A percentile compares a stretch with the other conserved stretches of the same genome.
phyloP scores from a whole-genome alignment of 2,113 vertebrate genomes.

The Takifugu flavidus region DNA sequence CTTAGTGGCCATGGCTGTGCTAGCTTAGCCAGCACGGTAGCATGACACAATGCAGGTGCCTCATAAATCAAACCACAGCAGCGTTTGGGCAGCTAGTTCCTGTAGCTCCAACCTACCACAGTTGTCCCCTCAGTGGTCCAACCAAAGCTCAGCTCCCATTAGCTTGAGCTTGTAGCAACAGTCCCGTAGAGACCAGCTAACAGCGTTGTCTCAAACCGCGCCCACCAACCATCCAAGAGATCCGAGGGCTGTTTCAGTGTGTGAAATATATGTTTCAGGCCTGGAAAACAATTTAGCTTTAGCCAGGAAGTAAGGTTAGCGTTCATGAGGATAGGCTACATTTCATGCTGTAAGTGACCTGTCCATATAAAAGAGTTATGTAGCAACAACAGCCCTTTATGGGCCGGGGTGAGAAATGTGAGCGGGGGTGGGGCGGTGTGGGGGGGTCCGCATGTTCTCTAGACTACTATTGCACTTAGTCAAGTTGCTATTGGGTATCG shows the following conservation, averaged over 20 bases:
- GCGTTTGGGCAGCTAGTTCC: too few species aligned
- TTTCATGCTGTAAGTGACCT: slow-evolving; percentile 42
- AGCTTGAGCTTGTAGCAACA: too few species aligned
- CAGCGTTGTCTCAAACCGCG: too few species aligned
- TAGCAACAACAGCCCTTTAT: slow-evolving; percentile 43
- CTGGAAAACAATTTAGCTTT: slow-evolving; percentile 6
- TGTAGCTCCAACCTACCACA: too few species aligned
- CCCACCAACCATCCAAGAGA: too few species aligned
- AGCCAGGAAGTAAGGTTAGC: slow-evolving; percentile 20
- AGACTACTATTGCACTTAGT: slow-evolving; percentile 28
- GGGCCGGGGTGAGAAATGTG: slow-evolving; percentile 27
- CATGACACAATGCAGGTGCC: too few species aligned
- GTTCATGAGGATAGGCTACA: slow-evolving; percentile 13
- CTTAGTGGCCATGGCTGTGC: too few species aligned
- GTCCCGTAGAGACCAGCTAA: too few species aligned
- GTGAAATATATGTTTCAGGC: background rate
- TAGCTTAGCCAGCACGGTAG: too few species aligned
- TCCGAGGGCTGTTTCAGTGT: background rate
- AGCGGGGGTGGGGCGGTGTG: slow-evolving; percentile 18
- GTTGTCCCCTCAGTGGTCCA: too few species aligned
- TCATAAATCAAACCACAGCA: too few species aligned
- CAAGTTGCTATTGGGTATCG: slow-evolving; percentile 34
- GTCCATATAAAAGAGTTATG: slow-evolving; percentile 46
- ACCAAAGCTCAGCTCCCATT: too few species aligned
- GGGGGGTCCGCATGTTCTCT: slow-evolving; percentile 8